A percentile compares a stretch with the other conserved stretches of the same genome.
phyloP scores from a whole-genome alignment of 2,113 vertebrate species.

The Lamprotornis superbus region DNA sequence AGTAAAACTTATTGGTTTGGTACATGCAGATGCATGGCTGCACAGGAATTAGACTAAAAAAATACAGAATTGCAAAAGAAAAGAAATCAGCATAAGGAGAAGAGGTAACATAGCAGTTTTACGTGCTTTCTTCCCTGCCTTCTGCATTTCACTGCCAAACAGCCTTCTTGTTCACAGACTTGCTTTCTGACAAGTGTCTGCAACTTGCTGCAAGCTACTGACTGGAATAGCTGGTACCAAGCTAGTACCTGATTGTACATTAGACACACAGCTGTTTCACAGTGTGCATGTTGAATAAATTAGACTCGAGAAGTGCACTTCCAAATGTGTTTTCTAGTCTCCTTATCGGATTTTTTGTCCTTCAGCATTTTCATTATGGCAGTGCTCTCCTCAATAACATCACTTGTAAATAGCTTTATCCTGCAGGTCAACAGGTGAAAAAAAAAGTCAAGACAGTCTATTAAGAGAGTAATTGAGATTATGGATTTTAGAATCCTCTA shows the following conservation, averaged over 20 bases:
- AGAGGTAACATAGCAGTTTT: background rate
- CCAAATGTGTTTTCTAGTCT: background rate
- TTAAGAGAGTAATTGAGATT: slow-evolving; percentile 51
- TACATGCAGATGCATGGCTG: accelerated
- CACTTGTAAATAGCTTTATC: slow-evolving; percentile 51
- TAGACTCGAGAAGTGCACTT: background rate
- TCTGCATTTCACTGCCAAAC: background rate
- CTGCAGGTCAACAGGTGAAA: slow-evolving; percentile 15
- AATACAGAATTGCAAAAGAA: background rate
- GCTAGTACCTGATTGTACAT: background rate
- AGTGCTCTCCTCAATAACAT: background rate
- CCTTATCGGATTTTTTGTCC: slow-evolving; percentile 47
- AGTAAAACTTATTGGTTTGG: background rate
- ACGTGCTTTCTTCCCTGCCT: background rate
- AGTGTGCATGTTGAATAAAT: background rate
- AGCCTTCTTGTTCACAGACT: background rate
- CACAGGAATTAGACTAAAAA: background rate
- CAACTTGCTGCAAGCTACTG: background rate
- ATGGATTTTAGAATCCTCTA: slow-evolving; percentile 39
- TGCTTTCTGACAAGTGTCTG: background rate
- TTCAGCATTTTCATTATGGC: slow-evolving; percentile 45
- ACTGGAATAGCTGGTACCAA: background rate
- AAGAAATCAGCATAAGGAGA: background rate
- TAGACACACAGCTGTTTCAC: slow-evolving; percentile 4
- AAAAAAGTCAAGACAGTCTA: background rate